Evolutionary conservation across 2,888 invertebrate genomes (phyloP).

Genomic region (Drosophila peninsularis): DNA sequence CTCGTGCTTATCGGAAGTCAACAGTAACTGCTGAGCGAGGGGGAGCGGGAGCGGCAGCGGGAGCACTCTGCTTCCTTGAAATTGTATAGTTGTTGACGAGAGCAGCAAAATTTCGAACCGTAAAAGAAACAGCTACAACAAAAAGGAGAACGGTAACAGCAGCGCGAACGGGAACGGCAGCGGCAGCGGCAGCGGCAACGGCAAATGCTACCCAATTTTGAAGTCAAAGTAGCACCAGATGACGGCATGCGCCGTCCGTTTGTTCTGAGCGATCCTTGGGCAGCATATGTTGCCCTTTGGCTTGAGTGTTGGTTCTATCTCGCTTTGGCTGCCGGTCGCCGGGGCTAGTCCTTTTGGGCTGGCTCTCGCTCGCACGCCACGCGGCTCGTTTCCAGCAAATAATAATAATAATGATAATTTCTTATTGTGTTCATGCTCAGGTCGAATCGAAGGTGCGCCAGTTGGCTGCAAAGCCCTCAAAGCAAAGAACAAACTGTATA

Average conservation of each 20-base stretch:
- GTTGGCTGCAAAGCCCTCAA: conserved; percentile 50
- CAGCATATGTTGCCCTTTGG: conserved; percentile 82
- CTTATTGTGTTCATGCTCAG: conserved; percentile 62
- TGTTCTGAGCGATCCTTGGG: conserved; percentile 70
- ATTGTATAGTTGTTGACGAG: conserved; percentile 41
- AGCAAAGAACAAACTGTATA: conserved; percentile 22
- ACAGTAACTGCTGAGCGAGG: conserved; percentile 56
- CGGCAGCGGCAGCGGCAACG: conserved; percentile 39
- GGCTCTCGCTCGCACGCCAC: conserved; percentile 77
- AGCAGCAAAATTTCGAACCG: conserved; percentile 51
- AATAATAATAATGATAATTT: conserved; percentile 71
- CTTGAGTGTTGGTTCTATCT: conserved; percentile 50
- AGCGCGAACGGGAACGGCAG: conserved; percentile 48
- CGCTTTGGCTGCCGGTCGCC: conserved; percentile 40
- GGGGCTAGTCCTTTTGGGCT: conserved; percentile 57
- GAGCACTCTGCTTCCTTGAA: conserved; percentile 71
- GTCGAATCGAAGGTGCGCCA: conserved; percentile 37
- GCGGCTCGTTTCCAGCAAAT: conserved; percentile 49
- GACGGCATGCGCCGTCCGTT: conserved; percentile 83
- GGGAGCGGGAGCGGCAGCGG: conserved; percentile 47
- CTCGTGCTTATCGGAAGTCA: conserved; percentile 79
- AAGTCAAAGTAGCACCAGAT: conserved; percentile 84
- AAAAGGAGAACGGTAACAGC: conserved; percentile 23
- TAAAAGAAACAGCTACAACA: conserved; percentile 60
- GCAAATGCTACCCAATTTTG: conserved; percentile 81